phyloP scores from a whole-genome alignment of 2,797 vertebrate species.

The Pangasius djambal region DNA sequence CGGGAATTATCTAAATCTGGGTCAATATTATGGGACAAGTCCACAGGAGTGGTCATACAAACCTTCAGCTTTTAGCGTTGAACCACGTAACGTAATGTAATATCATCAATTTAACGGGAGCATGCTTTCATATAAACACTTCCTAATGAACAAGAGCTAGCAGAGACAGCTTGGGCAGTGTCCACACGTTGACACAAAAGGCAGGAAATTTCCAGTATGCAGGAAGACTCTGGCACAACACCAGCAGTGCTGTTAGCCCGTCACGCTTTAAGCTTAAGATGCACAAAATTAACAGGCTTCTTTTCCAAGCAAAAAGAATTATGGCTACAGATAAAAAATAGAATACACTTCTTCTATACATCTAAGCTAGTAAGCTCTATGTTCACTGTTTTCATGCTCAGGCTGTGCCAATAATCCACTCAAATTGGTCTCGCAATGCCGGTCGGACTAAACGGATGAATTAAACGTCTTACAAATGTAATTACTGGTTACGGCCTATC shows the following conservation, averaged over 20 bases:
- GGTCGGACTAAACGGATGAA: not conserved
- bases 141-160: not conserved
- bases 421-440: not conserved
- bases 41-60: not conserved
- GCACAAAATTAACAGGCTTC: not conserved
- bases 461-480: not conserved
- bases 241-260: not conserved
- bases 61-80: not conserved
- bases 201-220: not conserved
- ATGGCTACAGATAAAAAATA: not conserved
- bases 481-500: not conserved
- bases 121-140: not conserved
- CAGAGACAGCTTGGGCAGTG: not conserved
- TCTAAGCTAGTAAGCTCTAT: not conserved
- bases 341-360: not conserved
- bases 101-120: too few species aligned
- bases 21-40: not conserved
- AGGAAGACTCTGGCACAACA: not conserved
- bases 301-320: not conserved
- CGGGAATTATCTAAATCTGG: not conserved
- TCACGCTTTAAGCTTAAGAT: constrained; percentile 7
- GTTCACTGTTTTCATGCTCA: not conserved
- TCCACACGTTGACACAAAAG: not conserved
- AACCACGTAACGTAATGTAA: not conserved
- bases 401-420: not conserved